Base-by-base conservation (phyloP, 1,140 invertebrate species). In the Mesaphorura yosii region DNA sequence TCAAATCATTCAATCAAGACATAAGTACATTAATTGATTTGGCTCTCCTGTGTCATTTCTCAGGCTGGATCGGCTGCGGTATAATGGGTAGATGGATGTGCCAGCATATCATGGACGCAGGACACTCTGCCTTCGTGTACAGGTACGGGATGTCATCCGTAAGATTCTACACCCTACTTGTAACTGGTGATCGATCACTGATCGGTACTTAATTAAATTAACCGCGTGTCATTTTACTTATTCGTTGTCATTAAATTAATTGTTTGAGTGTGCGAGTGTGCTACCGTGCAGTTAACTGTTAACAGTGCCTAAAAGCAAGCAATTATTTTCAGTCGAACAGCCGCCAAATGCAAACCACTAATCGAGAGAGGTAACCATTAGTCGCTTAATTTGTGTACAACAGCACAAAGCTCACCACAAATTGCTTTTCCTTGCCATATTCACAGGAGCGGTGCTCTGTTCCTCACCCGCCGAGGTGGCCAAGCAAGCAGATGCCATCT, bases 21-120 rank as follows among this genome's bases (percentile, higher is more conserved):
- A 34, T 34, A 10, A 34, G 31, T 10, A 34, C 10, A 10, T 34
- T 34, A 10, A 34, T 10, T 10, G 31, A 34, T 34, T 34, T 34
- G 10, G 10, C 10, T 10, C 10, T 10, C 10, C 31, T 34, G 31
- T 34, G 10, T 17, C 40, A 10, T 19, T 38, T 50, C 41, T 27
- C 25, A 55, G 53, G 53, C n/a, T 55, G 53, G 53, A 55, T 55
- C 15, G 53, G 53, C 5, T 55, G 53, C 28, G 53, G 53, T 19
- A 48, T 55, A 0, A 55, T 55, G 53, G 53, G 53, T 22, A 27
- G 53, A 19, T 55, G 47, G 48, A 55, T 55, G 53, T 26, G 29
- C 14, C 48, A 49, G 17, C 53, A 55, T 40, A 50, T 47, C 22
- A 55, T 55, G 47, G 53, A 55, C 17, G 53, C 53, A 14, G 53